A percentile compares a stretch with the other conserved stretches of the same genome.
These are phyloP conservation scores for Rissa tridactyla DNA, from an alignment of 2,113 vertebrate species.

Conservation along the genomic window DNA sequence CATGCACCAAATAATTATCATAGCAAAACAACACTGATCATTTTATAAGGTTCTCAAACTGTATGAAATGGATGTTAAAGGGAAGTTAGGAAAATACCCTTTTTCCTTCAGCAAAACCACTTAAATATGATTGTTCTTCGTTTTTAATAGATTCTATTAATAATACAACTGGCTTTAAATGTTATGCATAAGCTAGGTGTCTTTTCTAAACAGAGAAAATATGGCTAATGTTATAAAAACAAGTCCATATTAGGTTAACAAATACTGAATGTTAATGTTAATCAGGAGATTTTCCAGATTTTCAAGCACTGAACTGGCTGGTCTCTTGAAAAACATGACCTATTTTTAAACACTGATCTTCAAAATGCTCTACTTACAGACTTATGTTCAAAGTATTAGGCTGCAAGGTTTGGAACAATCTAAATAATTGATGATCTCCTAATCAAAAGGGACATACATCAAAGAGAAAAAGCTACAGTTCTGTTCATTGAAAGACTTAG, in stretches of 20 bases:
- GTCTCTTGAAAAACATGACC: constrained; percentile 67
- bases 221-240: constrained; percentile 13
- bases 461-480: constrained; percentile 53
- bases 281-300: constrained; percentile 46
- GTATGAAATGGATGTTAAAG: neutral
- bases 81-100: neutral
- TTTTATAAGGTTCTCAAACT: neutral
- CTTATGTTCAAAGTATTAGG: constrained; percentile 62
- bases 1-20: neutral
- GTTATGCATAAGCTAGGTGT: neutral
- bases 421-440: constrained; percentile 72
- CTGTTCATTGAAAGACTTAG: constrained; percentile 42
- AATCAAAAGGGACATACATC: constrained; percentile 69
- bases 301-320: constrained; percentile 14
- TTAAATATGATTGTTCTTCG: neutral
- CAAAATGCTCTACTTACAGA: constrained; percentile 63
- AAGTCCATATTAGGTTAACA: constrained; percentile 2
- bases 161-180: neutral
- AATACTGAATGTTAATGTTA: constrained; percentile 19
- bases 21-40: neutral
- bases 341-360: constrained; percentile 69
- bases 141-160: neutral
- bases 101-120: neutral
- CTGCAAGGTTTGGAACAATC: constrained; percentile 60
- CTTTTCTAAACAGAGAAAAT: neutral